phyloP scores from a whole-genome alignment of 2,888 invertebrate genomes.

The Dinocampus coccinellae region DNA sequence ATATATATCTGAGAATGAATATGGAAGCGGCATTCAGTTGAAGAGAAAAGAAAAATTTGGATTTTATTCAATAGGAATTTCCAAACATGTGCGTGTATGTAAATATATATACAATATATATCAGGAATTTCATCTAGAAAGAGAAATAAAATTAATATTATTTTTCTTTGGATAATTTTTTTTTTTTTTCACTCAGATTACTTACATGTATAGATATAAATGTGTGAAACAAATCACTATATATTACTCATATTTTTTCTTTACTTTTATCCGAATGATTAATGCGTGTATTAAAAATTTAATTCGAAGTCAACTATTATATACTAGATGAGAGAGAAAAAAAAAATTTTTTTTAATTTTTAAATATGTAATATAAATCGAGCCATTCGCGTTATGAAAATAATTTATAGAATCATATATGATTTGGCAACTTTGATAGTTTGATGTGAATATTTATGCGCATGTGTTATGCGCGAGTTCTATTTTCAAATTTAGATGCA shows the following conservation, averaged over 20 bases:
- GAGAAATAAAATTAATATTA: too few species aligned
- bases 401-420: background rate
- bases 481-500: background rate
- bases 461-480: background rate
- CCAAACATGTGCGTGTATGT: background rate
- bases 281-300: background rate
- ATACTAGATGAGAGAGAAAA: background rate
- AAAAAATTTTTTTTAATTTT: too few species aligned
- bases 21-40: background rate
- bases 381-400: background rate
- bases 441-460: background rate
- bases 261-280: background rate
- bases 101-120: background rate
- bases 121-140: too few species aligned
- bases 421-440: background rate
- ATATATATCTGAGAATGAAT: slow-evolving; percentile 1
- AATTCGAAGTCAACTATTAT: background rate
- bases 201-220: too few species aligned
- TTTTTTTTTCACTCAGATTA: too few species aligned
- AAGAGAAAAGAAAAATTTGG: background rate
- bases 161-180: too few species aligned
- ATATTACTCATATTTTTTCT: background rate
- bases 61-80: background rate
- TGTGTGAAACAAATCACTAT: background rate
- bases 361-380: background rate